A percentile compares a stretch with the other conserved stretches of the same genome.
phyloP scores from a whole-genome alignment of 2,113 vertebrate genomes.

The Antechinus flavipes region DNA sequence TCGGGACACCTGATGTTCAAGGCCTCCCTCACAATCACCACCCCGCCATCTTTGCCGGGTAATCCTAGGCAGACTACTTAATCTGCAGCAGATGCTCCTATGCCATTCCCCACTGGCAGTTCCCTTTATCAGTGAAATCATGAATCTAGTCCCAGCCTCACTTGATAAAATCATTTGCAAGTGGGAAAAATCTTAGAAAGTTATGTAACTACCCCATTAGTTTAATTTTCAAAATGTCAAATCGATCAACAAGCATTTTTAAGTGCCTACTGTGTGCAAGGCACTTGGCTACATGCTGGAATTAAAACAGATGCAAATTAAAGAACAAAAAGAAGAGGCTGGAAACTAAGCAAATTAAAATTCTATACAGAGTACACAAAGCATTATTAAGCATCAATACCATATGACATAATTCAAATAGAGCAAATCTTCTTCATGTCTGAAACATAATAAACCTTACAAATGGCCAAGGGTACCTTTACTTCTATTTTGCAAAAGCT shows the following conservation, averaged over 20 bases:
- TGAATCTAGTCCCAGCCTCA: background rate
- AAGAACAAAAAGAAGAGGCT: background rate
- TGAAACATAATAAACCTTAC: conserved; percentile 10
- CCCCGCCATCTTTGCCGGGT: background rate
- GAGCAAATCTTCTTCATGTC: background rate
- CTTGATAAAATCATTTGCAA: background rate
- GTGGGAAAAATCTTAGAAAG: conserved; percentile 7
- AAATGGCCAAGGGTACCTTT: conserved; percentile 1
- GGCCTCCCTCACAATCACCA: background rate
- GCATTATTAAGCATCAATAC: background rate
- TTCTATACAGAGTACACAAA: conserved; percentile 47
- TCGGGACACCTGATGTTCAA: background rate
- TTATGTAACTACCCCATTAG: background rate
- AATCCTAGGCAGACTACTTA: background rate
- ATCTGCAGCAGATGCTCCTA: background rate
- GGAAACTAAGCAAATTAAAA: conserved; percentile 42
- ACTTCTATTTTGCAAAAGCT: conserved; percentile 28
- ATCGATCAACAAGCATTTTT: background rate
- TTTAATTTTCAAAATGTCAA: conserved; percentile 16
- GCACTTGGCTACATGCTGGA: background rate
- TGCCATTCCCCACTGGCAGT: background rate
- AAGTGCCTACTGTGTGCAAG: background rate
- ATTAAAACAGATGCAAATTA: background rate
- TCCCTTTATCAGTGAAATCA: background rate
- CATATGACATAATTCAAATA: conserved; percentile 50